Evolutionary conservation across 2,797 vertebrate species (phyloP).

Genomic region (Eremophila alpestris): DNA sequence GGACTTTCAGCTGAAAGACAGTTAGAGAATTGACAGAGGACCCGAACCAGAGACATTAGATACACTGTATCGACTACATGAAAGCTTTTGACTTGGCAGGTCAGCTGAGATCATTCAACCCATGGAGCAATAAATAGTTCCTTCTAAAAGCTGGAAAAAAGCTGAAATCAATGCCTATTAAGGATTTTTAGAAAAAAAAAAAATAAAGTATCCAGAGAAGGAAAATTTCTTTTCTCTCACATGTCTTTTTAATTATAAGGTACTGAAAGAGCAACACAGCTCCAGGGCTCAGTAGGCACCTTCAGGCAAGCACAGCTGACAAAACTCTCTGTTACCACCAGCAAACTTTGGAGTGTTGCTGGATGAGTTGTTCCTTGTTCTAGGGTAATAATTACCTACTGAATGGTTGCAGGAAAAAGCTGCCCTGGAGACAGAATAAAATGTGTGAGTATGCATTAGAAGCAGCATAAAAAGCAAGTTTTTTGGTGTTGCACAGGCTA

Average conservation of each 20-base stretch:
- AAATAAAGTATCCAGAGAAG: background rate
- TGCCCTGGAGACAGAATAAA: constrained; percentile 13
- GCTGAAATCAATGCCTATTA: constrained; percentile 61
- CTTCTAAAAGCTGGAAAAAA: constrained; percentile 26
- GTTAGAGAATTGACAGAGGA: background rate
- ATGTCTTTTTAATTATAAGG: background rate
- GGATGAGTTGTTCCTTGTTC: constrained; percentile 18
- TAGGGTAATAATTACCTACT: constrained; percentile 14
- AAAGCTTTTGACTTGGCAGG: constrained; percentile 54
- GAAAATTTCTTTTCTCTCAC: constrained; percentile 3
- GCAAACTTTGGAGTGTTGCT: background rate
- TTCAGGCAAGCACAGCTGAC: background rate
- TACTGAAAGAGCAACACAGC: background rate
- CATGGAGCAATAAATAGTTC: constrained; percentile 43
- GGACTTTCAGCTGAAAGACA: background rate
- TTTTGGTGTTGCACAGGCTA: background rate
- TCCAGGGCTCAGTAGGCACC: background rate
- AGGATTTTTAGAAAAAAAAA: background rate
- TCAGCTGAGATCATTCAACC: constrained; percentile 44
- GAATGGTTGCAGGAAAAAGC: background rate
- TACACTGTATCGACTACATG: background rate
- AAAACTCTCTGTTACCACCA: background rate
- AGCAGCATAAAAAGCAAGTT: constrained; percentile 2
- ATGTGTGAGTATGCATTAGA: background rate
- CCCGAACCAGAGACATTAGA: background rate